Percentiles rank a stretch among this genome's conserved stretches.
These are phyloP conservation scores for Andrena bucephala DNA, from an alignment of 2,888 invertebrate genomes.

Conservation along the genomic window DNA sequence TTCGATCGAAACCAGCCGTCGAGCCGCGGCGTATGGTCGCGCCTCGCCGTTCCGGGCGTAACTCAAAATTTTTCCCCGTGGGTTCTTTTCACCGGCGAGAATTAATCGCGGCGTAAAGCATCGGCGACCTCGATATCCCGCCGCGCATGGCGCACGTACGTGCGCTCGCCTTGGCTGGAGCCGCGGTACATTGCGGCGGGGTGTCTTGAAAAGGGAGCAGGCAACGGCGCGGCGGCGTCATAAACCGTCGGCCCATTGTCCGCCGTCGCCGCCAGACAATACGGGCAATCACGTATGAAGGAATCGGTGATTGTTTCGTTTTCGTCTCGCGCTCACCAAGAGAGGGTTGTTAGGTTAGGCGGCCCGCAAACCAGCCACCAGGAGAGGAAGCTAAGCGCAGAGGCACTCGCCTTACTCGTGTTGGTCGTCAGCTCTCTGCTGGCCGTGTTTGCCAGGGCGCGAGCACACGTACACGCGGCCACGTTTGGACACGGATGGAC, in stretches of 20 bases:
- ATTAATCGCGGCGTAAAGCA: slow-evolving; percentile 20
- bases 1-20: no score
- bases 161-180: background rate
- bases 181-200: slow-evolving; percentile 28
- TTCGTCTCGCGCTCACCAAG: slow-evolving; percentile 59
- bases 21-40: no score
- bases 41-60: background rate
- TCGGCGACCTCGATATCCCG: slow-evolving; percentile 28
- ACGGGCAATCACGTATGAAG: slow-evolving; percentile 83
- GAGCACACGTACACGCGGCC: slow-evolving; percentile 24
- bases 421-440: slow-evolving; percentile 16
- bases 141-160: slow-evolving; percentile 3
- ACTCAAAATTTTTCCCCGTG: background rate
- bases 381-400: slow-evolving; percentile 37
- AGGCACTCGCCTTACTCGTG: slow-evolving; percentile 25
- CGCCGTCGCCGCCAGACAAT: slow-evolving; percentile 73
- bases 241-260: slow-evolving; percentile 65
- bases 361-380: slow-evolving; percentile 24
- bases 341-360: slow-evolving; percentile 62
- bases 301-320: slow-evolving; percentile 82
- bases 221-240: slow-evolving; percentile 39
- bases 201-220: slow-evolving; percentile 58
- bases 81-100: background rate
- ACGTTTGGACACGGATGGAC: slow-evolving; percentile 48
- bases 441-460: background rate